A percentile compares a stretch with the other conserved stretches of the same genome.
Evolutionary conservation across 2,888 invertebrate species (phyloP).

Genomic region (Acrocera orbiculus): DNA sequence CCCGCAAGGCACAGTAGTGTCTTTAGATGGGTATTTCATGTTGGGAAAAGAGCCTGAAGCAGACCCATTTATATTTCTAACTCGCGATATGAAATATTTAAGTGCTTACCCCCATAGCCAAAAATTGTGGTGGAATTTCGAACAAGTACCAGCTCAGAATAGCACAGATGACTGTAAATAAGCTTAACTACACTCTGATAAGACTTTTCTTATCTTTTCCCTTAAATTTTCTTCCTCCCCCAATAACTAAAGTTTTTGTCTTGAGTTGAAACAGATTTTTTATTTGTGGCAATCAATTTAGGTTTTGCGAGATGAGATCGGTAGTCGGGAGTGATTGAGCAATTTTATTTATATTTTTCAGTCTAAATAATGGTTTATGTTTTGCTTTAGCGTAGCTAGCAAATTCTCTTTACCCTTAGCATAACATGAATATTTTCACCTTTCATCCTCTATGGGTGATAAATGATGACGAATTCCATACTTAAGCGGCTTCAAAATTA

Average conservation of each 20-base stretch:
- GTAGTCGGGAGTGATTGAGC: constrained; percentile 12
- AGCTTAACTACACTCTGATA: constrained; percentile 9
- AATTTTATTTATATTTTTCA: constrained; percentile 10
- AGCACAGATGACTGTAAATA: constrained; percentile 6
- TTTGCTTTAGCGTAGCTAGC: background rate
- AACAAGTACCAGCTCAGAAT: background rate
- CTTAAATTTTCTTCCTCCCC: constrained; percentile 8
- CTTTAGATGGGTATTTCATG: constrained; percentile 12
- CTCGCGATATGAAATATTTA: constrained; percentile 13
- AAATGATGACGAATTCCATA: constrained; percentile 12
- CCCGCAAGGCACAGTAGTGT: constrained; percentile 9
- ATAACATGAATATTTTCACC: background rate
- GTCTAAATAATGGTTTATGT: constrained; percentile 8
- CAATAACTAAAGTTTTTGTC: too few species aligned
- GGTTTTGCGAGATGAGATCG: constrained; percentile 6
- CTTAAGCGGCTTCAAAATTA: constrained; percentile 9
- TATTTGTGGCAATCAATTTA: constrained; percentile 12
- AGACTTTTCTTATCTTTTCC: constrained; percentile 7
- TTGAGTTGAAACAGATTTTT: constrained; percentile 11
- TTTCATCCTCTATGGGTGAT: constrained; percentile 8
- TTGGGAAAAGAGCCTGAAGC: constrained; percentile 10
- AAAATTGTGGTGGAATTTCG: background rate
- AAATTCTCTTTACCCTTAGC: background rate
- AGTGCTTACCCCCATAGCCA: constrained; percentile 5
- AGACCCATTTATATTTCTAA: constrained; percentile 11